Conservation (phyloP, 2,797 vertebrate species). For the Gallinago stenura region DNA sequence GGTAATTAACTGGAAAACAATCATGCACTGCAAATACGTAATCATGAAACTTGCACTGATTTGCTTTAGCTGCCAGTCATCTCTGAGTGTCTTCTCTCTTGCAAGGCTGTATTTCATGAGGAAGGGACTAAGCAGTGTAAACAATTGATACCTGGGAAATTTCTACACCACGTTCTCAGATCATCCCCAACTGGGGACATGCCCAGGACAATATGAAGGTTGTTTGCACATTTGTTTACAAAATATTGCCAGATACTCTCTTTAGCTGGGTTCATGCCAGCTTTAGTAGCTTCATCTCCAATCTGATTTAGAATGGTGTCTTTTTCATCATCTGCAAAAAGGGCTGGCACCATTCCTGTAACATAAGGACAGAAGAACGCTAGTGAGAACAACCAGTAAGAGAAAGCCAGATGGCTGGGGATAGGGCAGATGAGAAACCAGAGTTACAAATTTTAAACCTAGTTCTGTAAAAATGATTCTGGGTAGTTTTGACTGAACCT, state of each 20-base stretch:
- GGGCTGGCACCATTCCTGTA: constrained; percentile 93
- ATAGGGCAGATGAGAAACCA: constrained; percentile 13
- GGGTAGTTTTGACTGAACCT: not conserved
- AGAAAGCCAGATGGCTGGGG: constrained; percentile 13
- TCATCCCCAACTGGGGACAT: constrained; percentile 95
- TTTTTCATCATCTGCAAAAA: constrained; percentile 94
- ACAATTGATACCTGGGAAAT: constrained; percentile 90
- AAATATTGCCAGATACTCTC: constrained; percentile 96
- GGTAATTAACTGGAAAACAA: constrained; percentile 37
- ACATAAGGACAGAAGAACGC: not conserved
- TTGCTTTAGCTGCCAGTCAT: not conserved
- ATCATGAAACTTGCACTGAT: not conserved
- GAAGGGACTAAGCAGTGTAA: not conserved
- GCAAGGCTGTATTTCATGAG: not conserved
- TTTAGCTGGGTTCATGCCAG: constrained; percentile 85
- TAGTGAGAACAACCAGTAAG: constrained; percentile 10
- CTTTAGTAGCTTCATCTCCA: constrained; percentile 86
- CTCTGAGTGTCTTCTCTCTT: not conserved
- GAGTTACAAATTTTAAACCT: not conserved
- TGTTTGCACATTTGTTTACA: constrained; percentile 91
- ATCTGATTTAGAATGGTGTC: constrained; percentile 87
- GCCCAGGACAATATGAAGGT: constrained; percentile 93
- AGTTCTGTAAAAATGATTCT: not conserved
- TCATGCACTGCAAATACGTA: not conserved
- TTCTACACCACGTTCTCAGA: constrained; percentile 92